Conservation (phyloP, 2,888 invertebrate species). For the Punctoribates punctum region DNA sequence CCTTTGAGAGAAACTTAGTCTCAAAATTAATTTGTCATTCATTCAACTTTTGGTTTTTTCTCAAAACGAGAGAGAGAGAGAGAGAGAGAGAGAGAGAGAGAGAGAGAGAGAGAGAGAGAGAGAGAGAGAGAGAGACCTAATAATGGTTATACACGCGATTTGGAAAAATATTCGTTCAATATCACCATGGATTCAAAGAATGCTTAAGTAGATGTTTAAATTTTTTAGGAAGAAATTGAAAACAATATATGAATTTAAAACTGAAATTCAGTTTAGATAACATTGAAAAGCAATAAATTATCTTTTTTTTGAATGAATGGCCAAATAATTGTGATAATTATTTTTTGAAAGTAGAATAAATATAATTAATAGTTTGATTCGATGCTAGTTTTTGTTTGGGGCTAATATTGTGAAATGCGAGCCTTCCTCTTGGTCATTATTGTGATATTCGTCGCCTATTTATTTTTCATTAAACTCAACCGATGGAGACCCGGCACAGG, state of each 20-base stretch:
- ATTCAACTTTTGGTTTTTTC: no score
- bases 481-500: slow-evolving; percentile 38
- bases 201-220: neutral
- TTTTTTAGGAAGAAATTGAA: neutral
- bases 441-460: slow-evolving; percentile 37
- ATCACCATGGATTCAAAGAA: slow-evolving; percentile 24
- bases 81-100: no score
- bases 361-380: neutral
- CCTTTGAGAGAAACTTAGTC: no score
- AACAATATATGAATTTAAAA: neutral
- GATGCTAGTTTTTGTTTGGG: neutral
- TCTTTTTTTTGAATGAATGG: neutral
- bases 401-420: slow-evolving; percentile 4
- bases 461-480: slow-evolving; percentile 41
- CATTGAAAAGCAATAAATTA: neutral
- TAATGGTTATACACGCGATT: neutral
- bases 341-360: neutral
- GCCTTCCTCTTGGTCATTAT: slow-evolving; percentile 37
- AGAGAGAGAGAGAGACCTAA: no score
- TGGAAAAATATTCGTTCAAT: slow-evolving; percentile 6
- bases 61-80: no score
- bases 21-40: no score
- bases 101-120: no score
- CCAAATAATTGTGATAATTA: neutral
- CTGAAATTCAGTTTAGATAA: no score